Conservation (phyloP, 2,113 vertebrate genomes). For the Theropithecus gelada region DNA sequence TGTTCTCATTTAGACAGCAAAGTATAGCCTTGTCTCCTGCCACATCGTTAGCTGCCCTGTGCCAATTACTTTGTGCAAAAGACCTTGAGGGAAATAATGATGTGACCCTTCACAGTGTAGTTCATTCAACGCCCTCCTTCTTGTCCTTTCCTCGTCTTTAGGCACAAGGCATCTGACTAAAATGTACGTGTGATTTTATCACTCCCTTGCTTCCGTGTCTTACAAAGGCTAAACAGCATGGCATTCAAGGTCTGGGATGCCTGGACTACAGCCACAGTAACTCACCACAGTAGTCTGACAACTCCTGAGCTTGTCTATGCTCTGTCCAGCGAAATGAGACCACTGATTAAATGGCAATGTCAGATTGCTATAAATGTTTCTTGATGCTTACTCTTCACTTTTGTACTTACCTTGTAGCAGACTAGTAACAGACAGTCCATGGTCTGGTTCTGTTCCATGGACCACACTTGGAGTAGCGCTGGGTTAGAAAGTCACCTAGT, state of each 20-base stretch:
- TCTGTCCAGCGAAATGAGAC: neutral
- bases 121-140: neutral
- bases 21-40: neutral
- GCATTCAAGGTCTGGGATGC: rapidly evolving
- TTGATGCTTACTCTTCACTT: neutral
- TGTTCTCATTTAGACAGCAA: neutral
- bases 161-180: neutral
- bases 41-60: neutral
- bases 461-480: neutral
- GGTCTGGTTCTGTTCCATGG: neutral
- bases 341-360: neutral
- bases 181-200: rapidly evolving
- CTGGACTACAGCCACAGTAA: rapidly evolving
- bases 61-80: neutral
- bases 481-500: neutral
- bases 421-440: neutral
- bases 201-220: neutral
- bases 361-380: neutral
- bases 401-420: rapidly evolving
- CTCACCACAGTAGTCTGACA: neutral
- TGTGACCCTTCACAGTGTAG: neutral
- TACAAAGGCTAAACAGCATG: rapidly evolving
- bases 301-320: neutral
- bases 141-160: neutral
- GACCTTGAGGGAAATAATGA: neutral